Evolutionary conservation across 2,888 invertebrate species (phyloP).

Genomic region (Venusia cambrica): DNA sequence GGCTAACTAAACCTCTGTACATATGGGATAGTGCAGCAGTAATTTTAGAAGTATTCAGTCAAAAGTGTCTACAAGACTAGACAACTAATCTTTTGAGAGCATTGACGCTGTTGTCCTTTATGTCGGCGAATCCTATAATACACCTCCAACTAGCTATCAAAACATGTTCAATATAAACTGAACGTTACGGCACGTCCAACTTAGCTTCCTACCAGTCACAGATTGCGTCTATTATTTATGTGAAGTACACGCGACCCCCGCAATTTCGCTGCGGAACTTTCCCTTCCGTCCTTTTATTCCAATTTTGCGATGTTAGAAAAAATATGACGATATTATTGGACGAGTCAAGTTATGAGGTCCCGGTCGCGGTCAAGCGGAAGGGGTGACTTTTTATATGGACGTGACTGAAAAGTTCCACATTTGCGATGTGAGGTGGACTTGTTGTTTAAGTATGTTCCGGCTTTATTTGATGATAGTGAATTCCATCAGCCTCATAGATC

Average conservation of each 20-base stretch:
- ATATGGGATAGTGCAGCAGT: no score
- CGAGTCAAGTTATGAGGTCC: constrained; percentile 59
- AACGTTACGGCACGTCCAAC: constrained; percentile 30
- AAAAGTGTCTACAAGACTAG: no score
- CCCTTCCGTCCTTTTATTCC: constrained; percentile 69
- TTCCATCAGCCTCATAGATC: no score
- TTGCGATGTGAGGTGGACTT: constrained; percentile 20
- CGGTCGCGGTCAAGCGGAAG: constrained; percentile 64
- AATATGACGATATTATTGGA: constrained; percentile 79
- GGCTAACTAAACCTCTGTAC: no score
- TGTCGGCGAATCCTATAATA: constrained; percentile 2
- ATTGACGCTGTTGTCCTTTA: no score
- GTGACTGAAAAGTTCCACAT: constrained; percentile 31
- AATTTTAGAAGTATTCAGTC: no score
- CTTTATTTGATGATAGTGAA: constrained; percentile 6
- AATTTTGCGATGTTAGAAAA: constrained; percentile 74
- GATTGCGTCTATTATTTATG: constrained; percentile 78
- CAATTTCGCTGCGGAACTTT: constrained; percentile 69
- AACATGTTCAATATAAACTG: constrained; percentile 32
- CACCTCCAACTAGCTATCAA: constrained; percentile 18
- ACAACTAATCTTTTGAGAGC: no score
- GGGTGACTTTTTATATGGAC: constrained; percentile 52
- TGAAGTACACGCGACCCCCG: constrained; percentile 58
- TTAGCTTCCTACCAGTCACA: constrained; percentile 54
- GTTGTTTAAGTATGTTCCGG: constrained; percentile 13